A percentile compares a stretch with the other conserved stretches of the same genome.
These are phyloP conservation scores for Orchesella cincta DNA, from an alignment of 1,140 invertebrate genomes.

Conservation along the genomic window DNA sequence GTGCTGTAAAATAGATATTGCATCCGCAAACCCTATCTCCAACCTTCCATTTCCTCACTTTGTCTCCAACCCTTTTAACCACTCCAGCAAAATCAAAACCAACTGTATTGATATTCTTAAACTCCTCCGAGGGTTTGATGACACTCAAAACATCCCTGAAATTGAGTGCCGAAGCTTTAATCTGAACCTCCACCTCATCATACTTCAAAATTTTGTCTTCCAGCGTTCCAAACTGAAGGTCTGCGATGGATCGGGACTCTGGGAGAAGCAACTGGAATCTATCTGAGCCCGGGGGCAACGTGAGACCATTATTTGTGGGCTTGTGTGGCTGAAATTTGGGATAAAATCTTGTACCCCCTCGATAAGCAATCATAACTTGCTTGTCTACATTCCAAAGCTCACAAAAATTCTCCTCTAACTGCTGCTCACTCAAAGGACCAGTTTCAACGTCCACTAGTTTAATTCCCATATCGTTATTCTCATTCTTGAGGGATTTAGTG, in stretches of 20 bases:
- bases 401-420: neutral
- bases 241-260: neutral
- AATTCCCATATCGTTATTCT: neutral
- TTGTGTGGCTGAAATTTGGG: neutral
- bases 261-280: conserved; percentile 2
- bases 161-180: conserved; percentile 10
- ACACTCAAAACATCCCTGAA: conserved; percentile 4
- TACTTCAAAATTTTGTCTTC: neutral
- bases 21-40: conserved; percentile 7
- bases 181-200: neutral
- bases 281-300: neutral
- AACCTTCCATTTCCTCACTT: conserved; percentile 1
- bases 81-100: conserved; percentile 6
- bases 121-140: conserved; percentile 4
- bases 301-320: neutral
- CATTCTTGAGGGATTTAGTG: neutral
- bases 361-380: neutral
- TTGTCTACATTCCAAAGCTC: neutral
- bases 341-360: neutral
- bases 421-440: neutral
- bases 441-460: neutral
- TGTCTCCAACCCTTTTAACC: neutral
- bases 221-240: neutral
- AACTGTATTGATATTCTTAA: neutral
- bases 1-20: neutral